These are phyloP conservation scores for Mylabris sibirica DNA, from an alignment of 2,888 invertebrate species.

Conservation along the genomic window DNA sequence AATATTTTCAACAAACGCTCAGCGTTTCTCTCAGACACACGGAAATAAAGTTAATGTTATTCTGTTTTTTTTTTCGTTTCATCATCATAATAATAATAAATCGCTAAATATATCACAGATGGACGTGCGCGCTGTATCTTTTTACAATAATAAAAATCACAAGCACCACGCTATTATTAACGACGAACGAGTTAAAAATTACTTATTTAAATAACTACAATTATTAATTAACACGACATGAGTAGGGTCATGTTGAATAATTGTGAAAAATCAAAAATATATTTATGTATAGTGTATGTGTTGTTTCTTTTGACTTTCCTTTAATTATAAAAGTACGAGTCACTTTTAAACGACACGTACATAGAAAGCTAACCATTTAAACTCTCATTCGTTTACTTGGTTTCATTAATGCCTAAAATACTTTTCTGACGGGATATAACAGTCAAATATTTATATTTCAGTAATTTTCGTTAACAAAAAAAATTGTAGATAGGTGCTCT, in stretches of 20 bases:
- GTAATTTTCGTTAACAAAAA: conserved; percentile 17
- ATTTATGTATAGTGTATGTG: background rate
- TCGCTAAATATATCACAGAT: conserved; percentile 61
- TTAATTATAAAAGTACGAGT: conserved; percentile 47
- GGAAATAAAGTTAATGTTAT: conserved; percentile 59
- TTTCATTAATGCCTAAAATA: conserved; percentile 17
- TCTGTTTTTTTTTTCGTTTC: conserved; percentile 60
- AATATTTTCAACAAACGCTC: conserved; percentile 34
- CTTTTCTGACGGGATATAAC: conserved; percentile 37
- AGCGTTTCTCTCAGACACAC: conserved; percentile 58
- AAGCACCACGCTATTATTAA: conserved; percentile 51
- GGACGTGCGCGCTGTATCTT: conserved; percentile 55
- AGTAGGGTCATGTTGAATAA: conserved; percentile 56
- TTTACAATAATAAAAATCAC: conserved; percentile 7
- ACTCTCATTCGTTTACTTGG: conserved; percentile 52
- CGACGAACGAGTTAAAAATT: conserved; percentile 52
- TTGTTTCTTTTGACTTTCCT: background rate
- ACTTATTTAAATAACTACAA: conserved; percentile 53
- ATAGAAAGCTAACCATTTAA: conserved; percentile 48
- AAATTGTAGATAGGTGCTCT: background rate
- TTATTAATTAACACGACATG: conserved; percentile 52
- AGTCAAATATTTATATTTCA: conserved; percentile 50
- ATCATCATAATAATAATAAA: conserved; percentile 30
- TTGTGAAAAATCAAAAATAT: conserved; percentile 31
- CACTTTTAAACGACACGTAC: conserved; percentile 56